Conservation (phyloP, 2,113 vertebrate genomes). For the Passer domesticus region DNA sequence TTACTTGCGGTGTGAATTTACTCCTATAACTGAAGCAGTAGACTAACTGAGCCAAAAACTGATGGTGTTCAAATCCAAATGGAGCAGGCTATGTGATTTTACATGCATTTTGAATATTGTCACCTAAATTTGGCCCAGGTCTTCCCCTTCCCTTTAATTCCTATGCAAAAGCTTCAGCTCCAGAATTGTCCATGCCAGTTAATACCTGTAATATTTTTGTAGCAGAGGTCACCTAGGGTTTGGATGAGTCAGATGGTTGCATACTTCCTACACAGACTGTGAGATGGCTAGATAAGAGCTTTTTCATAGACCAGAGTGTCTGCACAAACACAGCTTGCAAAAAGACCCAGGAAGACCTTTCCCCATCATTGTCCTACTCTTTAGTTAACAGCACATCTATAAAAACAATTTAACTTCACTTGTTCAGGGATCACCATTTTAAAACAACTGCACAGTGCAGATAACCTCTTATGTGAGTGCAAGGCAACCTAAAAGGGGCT, state of each 20-base stretch:
- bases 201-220: background rate
- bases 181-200: background rate
- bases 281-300: background rate
- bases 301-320: background rate
- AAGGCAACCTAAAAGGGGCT: background rate
- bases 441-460: background rate
- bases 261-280: background rate
- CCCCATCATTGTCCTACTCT: background rate
- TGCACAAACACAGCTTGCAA: background rate
- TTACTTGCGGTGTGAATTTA: background rate
- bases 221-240: background rate
- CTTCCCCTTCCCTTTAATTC: background rate
- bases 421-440: background rate
- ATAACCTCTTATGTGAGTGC: background rate
- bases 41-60: background rate
- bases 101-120: background rate
- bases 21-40: background rate
- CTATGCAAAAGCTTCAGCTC: background rate
- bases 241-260: background rate
- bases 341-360: background rate
- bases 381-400: background rate
- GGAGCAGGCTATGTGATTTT: background rate
- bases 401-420: background rate
- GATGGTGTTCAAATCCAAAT: background rate
- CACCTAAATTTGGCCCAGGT: background rate